These are phyloP conservation scores for Marmota monax DNA, from an alignment of 2,113 vertebrate genomes.

Conservation along the genomic window DNA sequence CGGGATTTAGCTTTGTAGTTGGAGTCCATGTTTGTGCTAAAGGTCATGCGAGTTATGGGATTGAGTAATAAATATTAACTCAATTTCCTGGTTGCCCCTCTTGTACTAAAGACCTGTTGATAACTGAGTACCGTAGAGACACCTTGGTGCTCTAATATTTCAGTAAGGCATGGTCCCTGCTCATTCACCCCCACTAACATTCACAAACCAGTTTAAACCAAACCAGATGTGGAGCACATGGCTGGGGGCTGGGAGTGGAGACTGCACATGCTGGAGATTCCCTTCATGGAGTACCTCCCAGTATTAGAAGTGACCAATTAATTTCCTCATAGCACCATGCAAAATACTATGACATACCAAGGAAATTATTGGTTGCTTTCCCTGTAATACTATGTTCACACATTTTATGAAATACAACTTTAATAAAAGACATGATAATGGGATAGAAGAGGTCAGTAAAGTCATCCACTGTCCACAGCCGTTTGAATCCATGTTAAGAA, in stretches of 20 bases:
- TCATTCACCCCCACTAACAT: constrained; percentile 57
- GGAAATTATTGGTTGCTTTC: constrained; percentile 50
- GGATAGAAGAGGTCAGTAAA: constrained; percentile 83
- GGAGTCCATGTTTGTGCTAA: constrained; percentile 60
- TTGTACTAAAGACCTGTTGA: constrained; percentile 77
- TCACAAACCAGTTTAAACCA: constrained; percentile 70
- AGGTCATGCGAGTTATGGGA: constrained; percentile 59
- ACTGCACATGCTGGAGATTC: constrained; percentile 64
- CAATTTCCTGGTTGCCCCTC: constrained; percentile 78
- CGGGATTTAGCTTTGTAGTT: constrained; percentile 34
- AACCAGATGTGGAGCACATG: constrained; percentile 83
- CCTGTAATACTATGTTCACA: constrained; percentile 75
- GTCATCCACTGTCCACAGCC: constrained; percentile 53
- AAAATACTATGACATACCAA: constrained; percentile 66
- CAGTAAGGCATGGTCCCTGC: constrained; percentile 67
- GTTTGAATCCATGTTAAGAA: constrained; percentile 13
- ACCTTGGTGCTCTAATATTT: constrained; percentile 73
- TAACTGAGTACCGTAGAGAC: constrained; percentile 75
- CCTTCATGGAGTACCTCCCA: constrained; percentile 57
- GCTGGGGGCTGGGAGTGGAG: constrained; percentile 17
- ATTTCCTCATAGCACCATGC: constrained; percentile 77
- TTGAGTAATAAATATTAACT: constrained; percentile 72
- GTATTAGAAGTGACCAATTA: constrained; percentile 70
- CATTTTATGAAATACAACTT: constrained; percentile 86
- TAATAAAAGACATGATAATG: constrained; percentile 86